phyloP scores from a whole-genome alignment of 1,140 invertebrate genomes.

The Adelges cooleyi region DNA sequence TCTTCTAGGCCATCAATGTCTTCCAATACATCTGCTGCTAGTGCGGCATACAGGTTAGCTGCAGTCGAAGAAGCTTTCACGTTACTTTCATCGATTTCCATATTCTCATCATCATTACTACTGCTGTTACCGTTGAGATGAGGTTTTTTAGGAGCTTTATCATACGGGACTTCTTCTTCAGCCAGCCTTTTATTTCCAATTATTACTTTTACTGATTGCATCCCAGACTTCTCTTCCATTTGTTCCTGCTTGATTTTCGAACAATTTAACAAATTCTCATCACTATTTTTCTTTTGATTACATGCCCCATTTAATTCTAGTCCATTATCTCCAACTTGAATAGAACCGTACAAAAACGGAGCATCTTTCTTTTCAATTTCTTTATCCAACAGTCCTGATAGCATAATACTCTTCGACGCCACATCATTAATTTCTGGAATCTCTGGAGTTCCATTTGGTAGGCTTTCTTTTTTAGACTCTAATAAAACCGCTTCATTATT shows the following conservation, averaged over 20 bases:
- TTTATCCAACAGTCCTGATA: conserved; percentile 56
- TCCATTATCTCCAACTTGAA: conserved; percentile 48
- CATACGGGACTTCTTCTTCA: conserved; percentile 43
- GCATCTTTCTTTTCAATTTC: conserved; percentile 49
- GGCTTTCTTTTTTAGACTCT: conserved; percentile 3
- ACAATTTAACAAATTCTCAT: conserved; percentile 30
- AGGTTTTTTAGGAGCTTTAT: conserved; percentile 32
- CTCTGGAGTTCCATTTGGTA: conserved; percentile 16
- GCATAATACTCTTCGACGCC: conserved; percentile 39
- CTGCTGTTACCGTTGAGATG: conserved; percentile 33
- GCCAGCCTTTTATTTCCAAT: conserved; percentile 40
- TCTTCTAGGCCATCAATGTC: conserved; percentile 45
- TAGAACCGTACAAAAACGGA: conserved; percentile 47
- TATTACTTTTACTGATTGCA: conserved; percentile 13
- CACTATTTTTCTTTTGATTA: background rate
- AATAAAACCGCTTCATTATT: background rate
- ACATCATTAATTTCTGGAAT: conserved; percentile 9
- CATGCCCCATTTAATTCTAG: conserved; percentile 40
- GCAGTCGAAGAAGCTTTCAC: conserved; percentile 52
- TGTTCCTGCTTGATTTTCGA: conserved; percentile 4
- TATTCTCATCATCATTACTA: conserved; percentile 32
- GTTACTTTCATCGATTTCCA: conserved; percentile 41
- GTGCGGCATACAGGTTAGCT: conserved; percentile 55
- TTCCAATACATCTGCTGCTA: conserved; percentile 57
- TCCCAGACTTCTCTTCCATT: background rate